A percentile compares a stretch with the other conserved stretches of the same genome.
Evolutionary conservation across 37 sponge, comb jelly and placozoan species (phyloP).

Genomic region (Aplysina aerophoba): DNA sequence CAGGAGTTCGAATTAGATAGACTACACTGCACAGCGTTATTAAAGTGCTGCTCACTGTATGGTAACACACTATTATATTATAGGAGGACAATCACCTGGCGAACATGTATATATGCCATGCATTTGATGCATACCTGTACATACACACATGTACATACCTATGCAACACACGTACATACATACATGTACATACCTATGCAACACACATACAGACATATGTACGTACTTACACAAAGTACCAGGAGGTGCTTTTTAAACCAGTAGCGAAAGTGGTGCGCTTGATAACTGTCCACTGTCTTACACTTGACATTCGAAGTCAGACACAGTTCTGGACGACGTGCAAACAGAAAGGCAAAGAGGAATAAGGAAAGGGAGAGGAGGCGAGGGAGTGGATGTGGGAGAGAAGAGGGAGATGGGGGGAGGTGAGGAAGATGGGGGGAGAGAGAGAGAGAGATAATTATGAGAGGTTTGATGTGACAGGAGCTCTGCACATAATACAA

Average conservation of each 20-base stretch:
- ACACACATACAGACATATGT: background rate
- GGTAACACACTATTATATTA: too few relatives aligned
- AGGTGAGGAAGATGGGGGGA: background rate
- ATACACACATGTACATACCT: too few relatives aligned
- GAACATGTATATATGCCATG: too few relatives aligned
- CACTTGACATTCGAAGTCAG: slow-evolving; percentile 83
- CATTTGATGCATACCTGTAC: too few relatives aligned
- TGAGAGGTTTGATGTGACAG: background rate
- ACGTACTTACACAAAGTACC: slow-evolving; percentile 68
- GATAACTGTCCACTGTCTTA: slow-evolving; percentile 64
- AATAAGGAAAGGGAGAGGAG: too few relatives aligned
- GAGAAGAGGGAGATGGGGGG: too few relatives aligned
- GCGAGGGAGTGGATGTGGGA: background rate
- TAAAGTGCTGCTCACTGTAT: too few relatives aligned
- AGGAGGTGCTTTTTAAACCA: slow-evolving; percentile 66
- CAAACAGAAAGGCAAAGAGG: too few relatives aligned
- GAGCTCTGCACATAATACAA: too few relatives aligned
- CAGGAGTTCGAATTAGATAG: too few relatives aligned
- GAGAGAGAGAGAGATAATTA: background rate
- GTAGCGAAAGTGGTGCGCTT: slow-evolving; percentile 69
- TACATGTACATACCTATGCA: background rate
- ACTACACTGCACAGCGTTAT: too few relatives aligned
- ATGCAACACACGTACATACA: background rate
- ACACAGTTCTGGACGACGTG: slow-evolving; percentile 60
- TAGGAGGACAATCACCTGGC: too few relatives aligned